Conservation (phyloP, 1,140 invertebrate genomes). For the Brachionus paranguensis region DNA sequence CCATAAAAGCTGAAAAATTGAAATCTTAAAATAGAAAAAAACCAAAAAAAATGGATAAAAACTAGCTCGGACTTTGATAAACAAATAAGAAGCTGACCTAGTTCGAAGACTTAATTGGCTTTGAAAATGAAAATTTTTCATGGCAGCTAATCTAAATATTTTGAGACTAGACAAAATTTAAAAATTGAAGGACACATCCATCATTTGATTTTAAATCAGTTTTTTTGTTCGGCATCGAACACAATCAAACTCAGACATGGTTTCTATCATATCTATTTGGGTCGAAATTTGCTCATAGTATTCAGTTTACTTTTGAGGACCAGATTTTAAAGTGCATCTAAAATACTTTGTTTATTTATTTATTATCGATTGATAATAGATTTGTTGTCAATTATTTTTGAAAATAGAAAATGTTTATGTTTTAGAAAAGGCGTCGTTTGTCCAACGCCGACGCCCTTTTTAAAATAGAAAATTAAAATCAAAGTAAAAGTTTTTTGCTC, state of each 20-base stretch:
- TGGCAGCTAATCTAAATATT: background rate
- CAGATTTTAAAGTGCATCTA: background rate
- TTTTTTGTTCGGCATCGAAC: background rate
- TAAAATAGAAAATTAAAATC: background rate
- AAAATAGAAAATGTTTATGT: background rate
- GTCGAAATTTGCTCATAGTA: background rate
- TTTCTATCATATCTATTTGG: background rate
- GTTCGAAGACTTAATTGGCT: background rate
- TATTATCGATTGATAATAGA: background rate
- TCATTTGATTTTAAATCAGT: background rate
- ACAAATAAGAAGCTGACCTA: constrained; percentile 15
- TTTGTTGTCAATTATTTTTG: background rate
- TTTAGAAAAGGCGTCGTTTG: background rate
- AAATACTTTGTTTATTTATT: background rate
- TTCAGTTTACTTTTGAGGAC: background rate
- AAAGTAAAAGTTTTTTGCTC: background rate
- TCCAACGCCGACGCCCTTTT: background rate
- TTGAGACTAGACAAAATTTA: background rate
- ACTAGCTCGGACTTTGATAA: background rate
- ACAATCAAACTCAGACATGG: background rate
- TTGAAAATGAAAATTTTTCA: background rate
- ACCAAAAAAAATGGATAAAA: background rate
- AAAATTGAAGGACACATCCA: background rate
- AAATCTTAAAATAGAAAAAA: background rate
- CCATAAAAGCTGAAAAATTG: background rate